These are phyloP conservation scores for Drosophila kokeensis DNA, from an alignment of 2,888 invertebrate genomes.

Conservation along the genomic window DNA sequence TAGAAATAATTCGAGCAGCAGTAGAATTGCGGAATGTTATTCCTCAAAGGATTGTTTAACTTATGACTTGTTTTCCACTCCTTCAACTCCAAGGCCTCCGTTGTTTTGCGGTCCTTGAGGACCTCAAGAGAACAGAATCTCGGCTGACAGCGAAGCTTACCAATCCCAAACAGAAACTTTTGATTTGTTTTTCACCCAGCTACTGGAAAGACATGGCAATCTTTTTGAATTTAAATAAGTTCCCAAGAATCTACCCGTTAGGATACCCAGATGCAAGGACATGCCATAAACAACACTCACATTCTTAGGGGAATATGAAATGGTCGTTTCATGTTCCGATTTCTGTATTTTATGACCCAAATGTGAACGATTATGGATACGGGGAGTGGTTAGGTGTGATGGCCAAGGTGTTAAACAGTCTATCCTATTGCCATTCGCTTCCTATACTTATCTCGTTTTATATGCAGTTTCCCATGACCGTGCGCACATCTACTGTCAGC, in stretches of 20 bases:
- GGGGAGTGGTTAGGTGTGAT: constrained; percentile 21
- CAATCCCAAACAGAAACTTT: background rate
- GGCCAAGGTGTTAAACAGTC: constrained; percentile 46
- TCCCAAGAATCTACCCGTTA: background rate
- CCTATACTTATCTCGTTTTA: constrained; percentile 19
- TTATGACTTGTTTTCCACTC: constrained; percentile 36
- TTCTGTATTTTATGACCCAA: constrained; percentile 63
- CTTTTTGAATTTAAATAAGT: constrained; percentile 8
- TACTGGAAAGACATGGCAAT: constrained; percentile 12
- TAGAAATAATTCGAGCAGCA: background rate
- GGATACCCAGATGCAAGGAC: constrained; percentile 15
- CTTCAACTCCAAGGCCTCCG: background rate
- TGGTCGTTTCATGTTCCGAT: constrained; percentile 55
- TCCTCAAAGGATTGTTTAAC: constrained; percentile 21
- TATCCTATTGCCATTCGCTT: background rate
- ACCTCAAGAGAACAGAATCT: background rate
- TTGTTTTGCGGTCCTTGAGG: background rate
- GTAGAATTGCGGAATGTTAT: constrained; percentile 5
- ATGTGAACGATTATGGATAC: constrained; percentile 67
- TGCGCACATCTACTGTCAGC: constrained; percentile 53
- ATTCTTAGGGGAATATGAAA: constrained; percentile 45
- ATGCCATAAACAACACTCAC: constrained; percentile 19
- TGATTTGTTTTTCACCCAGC: background rate
- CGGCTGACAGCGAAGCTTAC: background rate
- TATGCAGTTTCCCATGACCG: constrained; percentile 39